Conservation (phyloP, 1,140 invertebrate species). For the Bilobella aurantiaca region DNA sequence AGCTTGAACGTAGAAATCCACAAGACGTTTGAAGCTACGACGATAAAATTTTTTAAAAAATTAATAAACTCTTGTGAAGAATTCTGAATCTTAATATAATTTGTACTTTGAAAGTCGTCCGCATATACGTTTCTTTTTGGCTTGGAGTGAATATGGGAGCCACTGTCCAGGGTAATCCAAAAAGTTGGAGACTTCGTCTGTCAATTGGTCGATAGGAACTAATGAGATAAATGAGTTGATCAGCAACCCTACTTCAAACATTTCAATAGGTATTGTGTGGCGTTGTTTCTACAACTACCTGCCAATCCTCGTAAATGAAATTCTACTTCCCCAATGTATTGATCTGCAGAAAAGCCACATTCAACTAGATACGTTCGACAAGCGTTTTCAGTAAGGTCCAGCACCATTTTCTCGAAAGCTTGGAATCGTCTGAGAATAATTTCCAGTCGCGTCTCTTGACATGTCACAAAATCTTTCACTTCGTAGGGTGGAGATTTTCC, state of each 20-base stretch:
- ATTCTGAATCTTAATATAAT: slow-evolving; percentile 9
- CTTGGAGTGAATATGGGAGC: slow-evolving; percentile 69
- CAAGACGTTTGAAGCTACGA: slow-evolving; percentile 58
- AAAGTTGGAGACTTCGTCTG: neutral
- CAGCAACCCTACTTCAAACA: slow-evolving; percentile 8
- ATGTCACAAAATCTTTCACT: slow-evolving; percentile 14
- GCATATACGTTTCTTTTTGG: slow-evolving; percentile 64
- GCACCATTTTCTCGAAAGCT: slow-evolving; percentile 50
- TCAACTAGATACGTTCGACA: slow-evolving; percentile 60
- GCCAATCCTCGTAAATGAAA: slow-evolving; percentile 38
- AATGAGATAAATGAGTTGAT: neutral
- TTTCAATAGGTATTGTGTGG: slow-evolving; percentile 32
- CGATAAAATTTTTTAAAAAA: slow-evolving; percentile 27
- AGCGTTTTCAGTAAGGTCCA: slow-evolving; percentile 54
- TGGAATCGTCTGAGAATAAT: slow-evolving; percentile 45
- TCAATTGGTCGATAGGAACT: slow-evolving; percentile 16
- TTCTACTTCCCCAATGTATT: slow-evolving; percentile 40
- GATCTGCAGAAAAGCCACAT: slow-evolving; percentile 60
- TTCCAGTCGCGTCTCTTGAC: slow-evolving; percentile 17
- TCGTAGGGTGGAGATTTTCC: neutral
- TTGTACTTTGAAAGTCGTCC: slow-evolving; percentile 54
- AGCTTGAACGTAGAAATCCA: slow-evolving; percentile 61
- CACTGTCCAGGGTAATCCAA: slow-evolving; percentile 40
- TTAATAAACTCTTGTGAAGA: slow-evolving; percentile 10
- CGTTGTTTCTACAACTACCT: slow-evolving; percentile 36